Evolutionary conservation across 2,113 vertebrate genomes (phyloP).

Genomic region (Hylia prasina): DNA sequence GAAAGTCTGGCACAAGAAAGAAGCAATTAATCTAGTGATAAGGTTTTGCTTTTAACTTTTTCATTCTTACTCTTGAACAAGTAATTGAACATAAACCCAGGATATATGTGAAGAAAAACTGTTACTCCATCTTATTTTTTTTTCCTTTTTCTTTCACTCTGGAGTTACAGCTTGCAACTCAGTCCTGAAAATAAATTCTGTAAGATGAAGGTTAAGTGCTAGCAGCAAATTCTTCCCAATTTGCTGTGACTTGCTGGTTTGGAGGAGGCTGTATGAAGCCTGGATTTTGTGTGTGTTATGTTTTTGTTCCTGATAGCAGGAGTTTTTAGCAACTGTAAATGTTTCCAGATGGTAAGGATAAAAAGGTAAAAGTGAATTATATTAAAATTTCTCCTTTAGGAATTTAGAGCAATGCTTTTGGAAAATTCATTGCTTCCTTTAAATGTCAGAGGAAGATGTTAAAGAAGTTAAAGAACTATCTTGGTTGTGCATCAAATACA

Average conservation of each 20-base stretch:
- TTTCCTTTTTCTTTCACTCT: not conserved
- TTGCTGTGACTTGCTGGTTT: not conserved
- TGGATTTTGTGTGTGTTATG: not conserved
- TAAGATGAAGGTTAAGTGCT: slow-evolving; percentile 20
- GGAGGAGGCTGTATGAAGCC: not conserved
- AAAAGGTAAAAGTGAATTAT: slow-evolving; percentile 7
- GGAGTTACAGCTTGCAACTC: not conserved
- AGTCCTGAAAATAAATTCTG: not conserved
- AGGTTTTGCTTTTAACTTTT: not conserved
- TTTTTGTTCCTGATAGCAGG: not conserved
- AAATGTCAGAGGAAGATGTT: not conserved
- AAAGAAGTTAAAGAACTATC: not conserved
- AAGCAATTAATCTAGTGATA: not conserved
- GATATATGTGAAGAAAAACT: not conserved
- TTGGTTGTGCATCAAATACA: not conserved
- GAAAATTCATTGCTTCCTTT: not conserved
- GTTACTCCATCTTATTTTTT: not conserved
- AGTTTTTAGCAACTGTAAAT: not conserved
- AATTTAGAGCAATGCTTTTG: not conserved
- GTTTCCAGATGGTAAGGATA: slow-evolving; percentile 10
- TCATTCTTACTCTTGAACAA: not conserved
- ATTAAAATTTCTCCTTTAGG: not conserved
- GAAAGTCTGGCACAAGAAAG: not conserved
- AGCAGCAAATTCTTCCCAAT: slow-evolving; percentile 9
- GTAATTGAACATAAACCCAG: not conserved